These are phyloP conservation scores for Saiga tatarica DNA, from an alignment of 2,113 vertebrate genomes.

Conservation along the genomic window DNA sequence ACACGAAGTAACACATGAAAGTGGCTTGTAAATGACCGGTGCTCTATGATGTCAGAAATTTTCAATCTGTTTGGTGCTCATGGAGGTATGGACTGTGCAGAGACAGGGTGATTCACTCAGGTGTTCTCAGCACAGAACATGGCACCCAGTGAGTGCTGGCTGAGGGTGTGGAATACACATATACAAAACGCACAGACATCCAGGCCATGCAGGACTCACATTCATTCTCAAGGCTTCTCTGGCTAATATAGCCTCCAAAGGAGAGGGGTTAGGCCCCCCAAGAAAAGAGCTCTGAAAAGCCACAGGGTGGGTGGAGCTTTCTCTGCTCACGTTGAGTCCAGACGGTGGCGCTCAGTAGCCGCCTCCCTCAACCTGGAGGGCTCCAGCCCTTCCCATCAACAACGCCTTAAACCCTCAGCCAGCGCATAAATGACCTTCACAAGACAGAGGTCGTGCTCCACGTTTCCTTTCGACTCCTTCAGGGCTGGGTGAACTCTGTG, in stretches of 20 bases:
- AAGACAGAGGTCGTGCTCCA: conserved; percentile 64
- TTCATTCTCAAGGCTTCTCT: background rate
- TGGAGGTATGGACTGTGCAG: background rate
- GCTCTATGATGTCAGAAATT: background rate
- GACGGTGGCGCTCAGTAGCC: conserved; percentile 52
- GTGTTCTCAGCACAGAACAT: background rate
- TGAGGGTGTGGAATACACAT: background rate
- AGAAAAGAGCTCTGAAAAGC: conserved; percentile 22
- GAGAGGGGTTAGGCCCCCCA: background rate
- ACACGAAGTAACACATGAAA: background rate
- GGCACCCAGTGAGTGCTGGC: background rate
- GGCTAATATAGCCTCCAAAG: background rate
- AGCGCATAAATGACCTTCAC: conserved; percentile 73
- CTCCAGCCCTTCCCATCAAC: conserved; percentile 7
- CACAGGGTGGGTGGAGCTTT: conserved; percentile 30
- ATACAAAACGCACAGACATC: background rate
- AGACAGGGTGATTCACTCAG: background rate
- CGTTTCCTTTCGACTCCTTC: conserved; percentile 17
- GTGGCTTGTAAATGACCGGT: background rate
- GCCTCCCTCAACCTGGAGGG: background rate
- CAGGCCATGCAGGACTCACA: background rate
- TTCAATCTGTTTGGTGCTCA: background rate
- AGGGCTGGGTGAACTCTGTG: background rate
- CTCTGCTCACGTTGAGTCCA: conserved; percentile 31
- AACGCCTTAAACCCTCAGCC: conserved; percentile 32